Evolutionary conservation across 2,113 vertebrate genomes (phyloP).

Genomic region (Lagenorhynchus albirostris): DNA sequence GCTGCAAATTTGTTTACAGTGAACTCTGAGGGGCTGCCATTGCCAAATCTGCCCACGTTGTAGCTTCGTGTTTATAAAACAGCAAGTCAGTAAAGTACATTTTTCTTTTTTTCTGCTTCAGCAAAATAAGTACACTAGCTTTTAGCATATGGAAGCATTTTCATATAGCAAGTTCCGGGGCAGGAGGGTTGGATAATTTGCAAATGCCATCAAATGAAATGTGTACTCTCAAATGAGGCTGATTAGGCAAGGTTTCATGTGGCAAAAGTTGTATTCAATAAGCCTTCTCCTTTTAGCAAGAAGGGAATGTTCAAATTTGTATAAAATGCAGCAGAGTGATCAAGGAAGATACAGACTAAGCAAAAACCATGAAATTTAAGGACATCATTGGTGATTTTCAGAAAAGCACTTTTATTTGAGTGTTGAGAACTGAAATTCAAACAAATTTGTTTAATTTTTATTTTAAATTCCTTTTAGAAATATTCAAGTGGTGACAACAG

Average conservation of each 20-base stretch:
- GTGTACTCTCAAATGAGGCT: conserved; percentile 57
- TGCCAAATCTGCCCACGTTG: not conserved
- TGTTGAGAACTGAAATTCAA: not conserved
- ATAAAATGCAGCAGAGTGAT: not conserved
- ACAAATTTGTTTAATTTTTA: conserved; percentile 4
- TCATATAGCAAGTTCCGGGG: conserved; percentile 36
- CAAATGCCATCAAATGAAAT: conserved; percentile 57
- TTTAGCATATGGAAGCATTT: conserved; percentile 68
- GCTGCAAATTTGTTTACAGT: not conserved
- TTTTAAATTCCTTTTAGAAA: conserved; percentile 19
- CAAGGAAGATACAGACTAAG: not conserved
- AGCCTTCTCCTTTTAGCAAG: not conserved
- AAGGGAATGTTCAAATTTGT: conserved; percentile 33
- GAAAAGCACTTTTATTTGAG: conserved; percentile 1
- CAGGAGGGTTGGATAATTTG: conserved; percentile 21
- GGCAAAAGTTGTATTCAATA: conserved; percentile 48
- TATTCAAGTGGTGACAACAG: not conserved
- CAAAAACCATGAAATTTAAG: not conserved
- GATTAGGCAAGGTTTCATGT: conserved; percentile 51
- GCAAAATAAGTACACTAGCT: conserved; percentile 37
- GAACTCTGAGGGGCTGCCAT: not conserved
- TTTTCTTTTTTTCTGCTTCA: not conserved
- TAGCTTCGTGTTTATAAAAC: not conserved
- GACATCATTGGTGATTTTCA: not conserved
- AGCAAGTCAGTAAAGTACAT: not conserved